Base-by-base conservation (phyloP, 2,888 invertebrate species). In the Aquatica leii region DNA sequence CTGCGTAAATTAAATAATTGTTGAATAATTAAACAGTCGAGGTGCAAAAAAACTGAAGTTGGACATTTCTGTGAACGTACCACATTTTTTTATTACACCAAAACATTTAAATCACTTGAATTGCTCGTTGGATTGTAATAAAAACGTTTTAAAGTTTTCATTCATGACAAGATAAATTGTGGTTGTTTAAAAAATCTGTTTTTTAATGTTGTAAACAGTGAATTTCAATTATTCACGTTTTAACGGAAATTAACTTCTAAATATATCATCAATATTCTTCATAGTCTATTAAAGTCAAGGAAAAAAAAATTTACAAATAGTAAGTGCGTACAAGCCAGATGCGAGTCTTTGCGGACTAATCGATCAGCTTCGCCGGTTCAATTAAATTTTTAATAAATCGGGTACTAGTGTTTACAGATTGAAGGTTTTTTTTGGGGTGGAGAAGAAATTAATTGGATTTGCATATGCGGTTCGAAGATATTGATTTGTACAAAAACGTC, bases 181-280 rank as follows among this genome's bases (percentile, higher is more conserved):
- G 46, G 46, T 46, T 46, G 17, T 46, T 46, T 46, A 46, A 20
- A 20, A 43, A 43, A 24, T 24, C 24, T 24, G 24, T 24, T 24
- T 24, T 6, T 24, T 24, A 24, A 24, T 24, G 24, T 24, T 24
- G 24, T 24, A 24, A 43, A 43, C 43, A 43, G 14, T 17, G 8
- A 43, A 8, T 43, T 43, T 43, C 12, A 43, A 43, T 43, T 43
- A 43, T 43, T 43, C 43, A 4, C 14, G 17, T 43, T 43, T 43
- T 43, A 43, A 12, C 43, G 43, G 43, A 43, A 43, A 43, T 43
- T 43, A 43, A 43, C 46, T 11, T 46, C 46, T 46, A 46, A 46
- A 46, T 46, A 46, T 46, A 46, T 46, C 41, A 41, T 14, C 20
- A 20, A 20, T 46, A 46, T 18, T 46, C 17, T 46, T 18, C 46